phyloP scores from a whole-genome alignment of 2,797 vertebrate species.

The Onychomys leucogaster region DNA sequence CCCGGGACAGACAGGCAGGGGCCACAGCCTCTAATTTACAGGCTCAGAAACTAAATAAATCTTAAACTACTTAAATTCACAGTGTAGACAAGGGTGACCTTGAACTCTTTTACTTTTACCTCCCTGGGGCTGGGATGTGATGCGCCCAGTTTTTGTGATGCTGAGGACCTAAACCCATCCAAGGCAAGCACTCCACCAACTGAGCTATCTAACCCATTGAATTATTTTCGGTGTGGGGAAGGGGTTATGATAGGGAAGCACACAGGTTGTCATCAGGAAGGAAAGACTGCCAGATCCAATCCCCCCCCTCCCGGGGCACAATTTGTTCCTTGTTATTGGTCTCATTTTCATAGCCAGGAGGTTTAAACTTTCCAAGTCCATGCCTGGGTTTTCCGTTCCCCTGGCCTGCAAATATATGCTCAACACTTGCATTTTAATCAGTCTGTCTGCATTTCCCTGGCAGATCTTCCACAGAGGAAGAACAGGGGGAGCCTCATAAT shows the following conservation, averaged over 20 bases:
- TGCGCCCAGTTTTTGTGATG: background rate
- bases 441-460: constrained; percentile 32
- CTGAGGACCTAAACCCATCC: background rate
- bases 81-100: background rate
- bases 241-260: background rate
- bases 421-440: constrained; percentile 58
- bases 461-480: constrained; percentile 53
- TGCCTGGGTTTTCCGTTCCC: background rate
- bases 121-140: no score
- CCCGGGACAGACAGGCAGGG: background rate
- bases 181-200: background rate
- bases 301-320: background rate
- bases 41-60: background rate
- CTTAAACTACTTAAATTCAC: background rate
- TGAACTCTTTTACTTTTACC: background rate
- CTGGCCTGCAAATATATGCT: constrained; percentile 13
- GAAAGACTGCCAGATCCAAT: background rate
- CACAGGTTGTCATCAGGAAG: background rate
- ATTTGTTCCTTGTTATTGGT: background rate
- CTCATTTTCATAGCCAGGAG: background rate
- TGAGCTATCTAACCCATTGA: background rate
- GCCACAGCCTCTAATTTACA: background rate
- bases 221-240: no score
- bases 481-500: constrained; percentile 52
- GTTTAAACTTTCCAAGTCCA: constrained; percentile 4